Conservation (phyloP, 2,113 vertebrate species). For the Aptenodytes patagonicus region DNA sequence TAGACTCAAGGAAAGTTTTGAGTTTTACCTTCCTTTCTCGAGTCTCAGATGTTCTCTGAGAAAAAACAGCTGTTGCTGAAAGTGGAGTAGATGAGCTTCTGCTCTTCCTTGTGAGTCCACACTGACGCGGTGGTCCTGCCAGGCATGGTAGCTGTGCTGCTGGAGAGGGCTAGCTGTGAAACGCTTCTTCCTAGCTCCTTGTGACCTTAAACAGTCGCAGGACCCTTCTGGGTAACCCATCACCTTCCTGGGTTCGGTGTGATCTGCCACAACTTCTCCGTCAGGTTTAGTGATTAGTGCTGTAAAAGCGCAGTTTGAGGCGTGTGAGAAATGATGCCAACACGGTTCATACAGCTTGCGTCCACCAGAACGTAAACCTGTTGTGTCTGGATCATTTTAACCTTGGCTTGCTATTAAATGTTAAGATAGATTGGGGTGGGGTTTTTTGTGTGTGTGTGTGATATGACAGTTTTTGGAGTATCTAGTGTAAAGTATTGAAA, state of each 20-base stretch:
- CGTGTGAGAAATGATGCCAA: accelerated
- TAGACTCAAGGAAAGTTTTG: not conserved
- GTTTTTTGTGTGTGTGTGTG: not conserved
- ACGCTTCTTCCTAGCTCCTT: not conserved
- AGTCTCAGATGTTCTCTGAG: not conserved
- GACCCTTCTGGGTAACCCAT: not conserved
- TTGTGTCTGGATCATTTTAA: not conserved
- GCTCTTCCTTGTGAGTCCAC: not conserved
- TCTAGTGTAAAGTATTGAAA: not conserved
- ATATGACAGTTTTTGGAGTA: not conserved
- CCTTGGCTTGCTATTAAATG: not conserved
- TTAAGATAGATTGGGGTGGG: not conserved
- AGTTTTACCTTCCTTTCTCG: not conserved
- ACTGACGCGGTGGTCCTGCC: accelerated
- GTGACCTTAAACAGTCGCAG: not conserved
- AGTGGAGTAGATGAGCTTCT: not conserved
- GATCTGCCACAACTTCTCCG: not conserved
- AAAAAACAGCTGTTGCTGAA: not conserved
- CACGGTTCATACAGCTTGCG: not conserved
- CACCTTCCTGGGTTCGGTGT: not conserved
- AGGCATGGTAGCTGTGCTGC: not conserved
- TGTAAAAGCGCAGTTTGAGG: not conserved
- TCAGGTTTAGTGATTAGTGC: not conserved
- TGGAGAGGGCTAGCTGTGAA: not conserved
- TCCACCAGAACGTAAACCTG: not conserved